Evolutionary conservation across 1,140 invertebrate genomes (phyloP), one percentile per base, ranked within the genome.

Genomic region (Hormaphis cornu): DNA sequence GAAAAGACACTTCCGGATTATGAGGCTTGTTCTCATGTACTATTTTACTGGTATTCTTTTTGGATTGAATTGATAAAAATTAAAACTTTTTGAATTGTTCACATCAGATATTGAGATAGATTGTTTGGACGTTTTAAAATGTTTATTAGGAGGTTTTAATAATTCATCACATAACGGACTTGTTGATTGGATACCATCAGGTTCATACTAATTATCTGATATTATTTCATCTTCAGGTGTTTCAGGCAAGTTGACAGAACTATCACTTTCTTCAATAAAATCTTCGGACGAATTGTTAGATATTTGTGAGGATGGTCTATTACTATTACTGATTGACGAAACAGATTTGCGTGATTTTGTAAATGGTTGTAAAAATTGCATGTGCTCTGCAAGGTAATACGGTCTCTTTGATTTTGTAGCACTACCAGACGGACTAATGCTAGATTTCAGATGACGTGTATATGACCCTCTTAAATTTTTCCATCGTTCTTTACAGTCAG

Each of bases 401-500:
- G 40, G 40, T 30, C 42, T 66, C 44, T 63, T 63, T 14, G 14
- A 20, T 48, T 30, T 46, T 40, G 20, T 66, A 48, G 37, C 61
- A 22, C 5, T 30, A 46, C 44, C 44, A 37, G 40, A 14, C n/a
- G 42, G 37, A 12, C 42, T 14, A 24, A 44, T 44, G 18, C 24
- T 20, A 48, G 42, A 28, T 48, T 66, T 66, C 6, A 66, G 22
- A 30, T 66, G 61, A 10, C 61, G 33, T 7, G 61, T 66, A 26
- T 46, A 66, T 8, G 20, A 66, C 10, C 37, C 61, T 46, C 61
- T 40, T 30, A 66, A 33, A 30, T 66, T 66, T 48, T 46, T 66
- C 61, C 61, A 66, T 48, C 42, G 35, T 48, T 66, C 61, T 48
- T 66, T 66, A 40, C 61, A 66, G 16, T 66, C 61, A 12, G 18